Evolutionary conservation across 2,888 invertebrate species (phyloP).

Genomic region (Balanococcus diminutus): DNA sequence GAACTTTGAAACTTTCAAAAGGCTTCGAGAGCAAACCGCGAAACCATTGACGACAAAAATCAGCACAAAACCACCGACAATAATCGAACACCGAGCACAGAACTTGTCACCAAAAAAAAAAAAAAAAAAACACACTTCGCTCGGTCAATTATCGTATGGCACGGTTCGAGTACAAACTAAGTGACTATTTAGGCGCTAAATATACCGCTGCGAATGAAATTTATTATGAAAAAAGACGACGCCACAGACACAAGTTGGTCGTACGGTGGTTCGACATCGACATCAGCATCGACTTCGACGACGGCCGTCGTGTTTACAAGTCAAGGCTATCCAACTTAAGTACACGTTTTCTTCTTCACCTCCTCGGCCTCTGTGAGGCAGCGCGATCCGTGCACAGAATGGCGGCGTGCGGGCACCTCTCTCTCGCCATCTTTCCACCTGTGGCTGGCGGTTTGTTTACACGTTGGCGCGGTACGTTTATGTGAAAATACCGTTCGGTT

Average conservation of each 20-base stretch:
- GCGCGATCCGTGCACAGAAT: no score
- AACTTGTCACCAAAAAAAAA: no score
- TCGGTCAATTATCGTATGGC: background rate
- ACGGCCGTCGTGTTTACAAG: slow-evolving; percentile 1
- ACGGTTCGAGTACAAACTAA: no score
- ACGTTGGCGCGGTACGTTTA: background rate
- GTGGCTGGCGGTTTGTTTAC: background rate
- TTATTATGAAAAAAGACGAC: no score
- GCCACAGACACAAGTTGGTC: background rate
- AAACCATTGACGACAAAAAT: no score
- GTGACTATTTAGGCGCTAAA: background rate
- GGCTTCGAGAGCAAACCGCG: no score
- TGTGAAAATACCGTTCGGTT: background rate
- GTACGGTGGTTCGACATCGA: background rate
- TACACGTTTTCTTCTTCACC: background rate
- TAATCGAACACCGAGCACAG: no score
- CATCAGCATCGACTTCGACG: background rate
- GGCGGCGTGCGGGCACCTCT: background rate
- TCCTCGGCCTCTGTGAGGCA: background rate
- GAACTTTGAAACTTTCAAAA: no score
- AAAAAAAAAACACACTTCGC: background rate
- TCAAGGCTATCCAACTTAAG: slow-evolving; percentile 1
- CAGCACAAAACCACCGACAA: no score
- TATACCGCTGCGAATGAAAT: background rate
- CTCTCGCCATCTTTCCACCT: background rate